phyloP scores from a whole-genome alignment of 2,888 invertebrate genomes.

The Eupeodes luniger region DNA sequence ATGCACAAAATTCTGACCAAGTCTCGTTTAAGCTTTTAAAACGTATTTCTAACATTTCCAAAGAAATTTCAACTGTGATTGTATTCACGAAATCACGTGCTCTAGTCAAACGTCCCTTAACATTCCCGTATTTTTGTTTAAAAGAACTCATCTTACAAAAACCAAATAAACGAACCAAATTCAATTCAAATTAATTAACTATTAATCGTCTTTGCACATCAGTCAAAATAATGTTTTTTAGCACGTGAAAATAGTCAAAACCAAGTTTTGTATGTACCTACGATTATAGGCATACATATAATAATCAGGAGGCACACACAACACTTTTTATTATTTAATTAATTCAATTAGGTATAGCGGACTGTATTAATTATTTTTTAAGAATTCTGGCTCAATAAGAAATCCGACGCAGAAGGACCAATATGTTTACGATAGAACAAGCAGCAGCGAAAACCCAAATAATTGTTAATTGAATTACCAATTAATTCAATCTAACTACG shows the following conservation, averaged over 20 bases:
- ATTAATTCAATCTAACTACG: too few relatives aligned
- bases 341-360: background rate
- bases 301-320: conserved; percentile 1
- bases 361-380: conserved; percentile 8
- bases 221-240: background rate
- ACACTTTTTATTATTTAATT: background rate
- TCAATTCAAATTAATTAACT: background rate
- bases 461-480: too few relatives aligned
- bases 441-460: too few relatives aligned
- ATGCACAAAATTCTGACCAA: background rate
- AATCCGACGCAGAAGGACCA: too few relatives aligned
- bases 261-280: background rate
- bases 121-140: background rate
- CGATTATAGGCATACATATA: background rate
- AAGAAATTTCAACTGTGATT: background rate
- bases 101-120: background rate
- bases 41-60: conserved; percentile 12
- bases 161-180: background rate
- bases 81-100: background rate
- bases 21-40: conserved; percentile 6
- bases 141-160: background rate
- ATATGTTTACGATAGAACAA: too few relatives aligned
- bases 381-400: background rate
- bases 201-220: too few relatives aligned
- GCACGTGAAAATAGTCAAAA: background rate